phyloP scores from a whole-genome alignment of 2,888 invertebrate genomes.

The Thymelicus lineola region DNA sequence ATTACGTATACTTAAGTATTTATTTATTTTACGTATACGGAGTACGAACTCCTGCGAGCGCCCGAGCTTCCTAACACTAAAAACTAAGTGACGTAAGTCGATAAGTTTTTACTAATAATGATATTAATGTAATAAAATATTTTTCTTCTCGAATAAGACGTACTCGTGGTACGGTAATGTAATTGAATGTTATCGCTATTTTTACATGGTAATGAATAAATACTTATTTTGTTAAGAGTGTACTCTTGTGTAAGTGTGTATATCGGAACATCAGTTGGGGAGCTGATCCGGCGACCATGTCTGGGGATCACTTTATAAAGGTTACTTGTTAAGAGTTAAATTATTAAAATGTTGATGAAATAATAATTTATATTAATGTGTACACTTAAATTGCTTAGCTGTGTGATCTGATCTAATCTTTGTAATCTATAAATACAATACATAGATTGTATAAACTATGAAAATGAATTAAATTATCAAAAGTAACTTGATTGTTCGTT shows the following conservation, averaged over 20 bases:
- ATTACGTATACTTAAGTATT: constrained; percentile 76
- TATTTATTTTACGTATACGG: constrained; percentile 80
- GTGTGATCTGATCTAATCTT: constrained; percentile 83
- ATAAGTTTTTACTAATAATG: constrained; percentile 79
- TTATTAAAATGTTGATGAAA: constrained; percentile 78
- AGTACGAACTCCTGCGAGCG: constrained; percentile 54
- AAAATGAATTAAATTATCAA: constrained; percentile 81
- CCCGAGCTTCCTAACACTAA: constrained; percentile 72
- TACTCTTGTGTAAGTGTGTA: constrained; percentile 58
- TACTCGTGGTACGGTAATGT: constrained; percentile 71
- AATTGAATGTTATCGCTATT: constrained; percentile 79
- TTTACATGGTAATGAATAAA: constrained; percentile 67
- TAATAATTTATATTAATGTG: constrained; percentile 75
- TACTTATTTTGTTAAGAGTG: constrained; percentile 64
- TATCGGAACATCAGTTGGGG: constrained; percentile 70
- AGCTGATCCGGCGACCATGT: constrained; percentile 61
- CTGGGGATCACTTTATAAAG: constrained; percentile 79
- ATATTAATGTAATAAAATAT: constrained; percentile 68
- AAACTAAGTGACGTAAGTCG: constrained; percentile 65
- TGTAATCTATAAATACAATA: constrained; percentile 77
- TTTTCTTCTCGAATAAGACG: constrained; percentile 79
- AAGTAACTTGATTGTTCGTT: constrained; percentile 71
- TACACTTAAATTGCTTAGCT: constrained; percentile 79
- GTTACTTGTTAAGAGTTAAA: constrained; percentile 79
- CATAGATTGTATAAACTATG: constrained; percentile 82